Evolutionary conservation across 1,140 invertebrate species (phyloP), one percentile per base, ranked within the genome.

Genomic region (Drosophila varians): DNA sequence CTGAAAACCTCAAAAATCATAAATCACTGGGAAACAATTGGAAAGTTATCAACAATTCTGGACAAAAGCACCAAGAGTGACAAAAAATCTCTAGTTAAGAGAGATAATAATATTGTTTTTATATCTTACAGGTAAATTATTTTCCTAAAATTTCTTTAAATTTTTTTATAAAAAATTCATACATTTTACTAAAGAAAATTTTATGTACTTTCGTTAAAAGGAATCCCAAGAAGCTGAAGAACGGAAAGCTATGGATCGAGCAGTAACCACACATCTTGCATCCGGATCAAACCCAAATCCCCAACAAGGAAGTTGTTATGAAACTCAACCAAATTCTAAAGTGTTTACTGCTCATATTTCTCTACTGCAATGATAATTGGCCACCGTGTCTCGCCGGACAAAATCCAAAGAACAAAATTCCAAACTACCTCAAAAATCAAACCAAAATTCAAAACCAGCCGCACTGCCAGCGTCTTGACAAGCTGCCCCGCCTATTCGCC

Each of bases 291-390:
- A 46, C 14, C 42, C 55, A 43, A 58, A 68, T 58, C 53, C 45
- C 56, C 53, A 45, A 38, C 58, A 55, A 61, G 62, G 68, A 77
- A 77, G 74, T 87, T 87, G 82, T 87, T 82, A 87, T 87, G 82
- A 87, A 87, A 87, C 82, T 87, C 82, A 87, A 77, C 68, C 34
- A 88, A 74, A 77, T 87, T 82, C 58, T 77, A 48, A 87, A 87
- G 74, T 82, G 51, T 77, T 74, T 87, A 77, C 64, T 87, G 74
- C 74, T 82, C 65, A 82, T 88, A 36, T 77, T 88, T 66, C 64
- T 88, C 56, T 74, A 87, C 61, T 87, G 70, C 64, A 77, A 74
- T 64, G 61, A 87, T 49, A 70, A 75, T 57, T 74, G 34, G 60
- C 26, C 49, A 48, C 21, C 43, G 43, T 1, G 19, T 31, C 57